Evolutionary conservation across 2,113 vertebrate species (phyloP).

Genomic region (Setophaga kirtlandii): DNA sequence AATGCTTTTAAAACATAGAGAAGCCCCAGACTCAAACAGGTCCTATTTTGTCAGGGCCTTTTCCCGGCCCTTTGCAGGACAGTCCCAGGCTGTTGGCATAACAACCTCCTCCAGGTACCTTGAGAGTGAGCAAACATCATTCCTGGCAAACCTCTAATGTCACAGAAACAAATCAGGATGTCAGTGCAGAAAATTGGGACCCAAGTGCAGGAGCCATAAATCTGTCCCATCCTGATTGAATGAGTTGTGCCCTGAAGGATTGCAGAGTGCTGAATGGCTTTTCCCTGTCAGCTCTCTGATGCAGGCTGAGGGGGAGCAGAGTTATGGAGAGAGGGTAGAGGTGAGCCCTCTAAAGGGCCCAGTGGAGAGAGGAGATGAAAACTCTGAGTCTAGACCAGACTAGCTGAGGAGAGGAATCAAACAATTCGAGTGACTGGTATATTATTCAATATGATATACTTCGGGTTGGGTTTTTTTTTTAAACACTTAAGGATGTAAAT

Average conservation of each 20-base stretch:
- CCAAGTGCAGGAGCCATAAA: slow-evolving; percentile 40
- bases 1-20: neutral
- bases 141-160: slow-evolving; percentile 19
- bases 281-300: neutral
- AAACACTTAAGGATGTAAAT: neutral
- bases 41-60: neutral
- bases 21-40: neutral
- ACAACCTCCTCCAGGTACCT: neutral
- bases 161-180: slow-evolving; percentile 68
- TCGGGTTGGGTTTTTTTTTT: neutral
- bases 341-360: neutral
- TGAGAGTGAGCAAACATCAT: neutral
- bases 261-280: slow-evolving; percentile 39
- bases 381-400: neutral
- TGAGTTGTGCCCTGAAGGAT: slow-evolving; percentile 51
- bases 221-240: slow-evolving; percentile 49
- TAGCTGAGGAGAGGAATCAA: neutral
- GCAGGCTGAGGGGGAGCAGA: neutral
- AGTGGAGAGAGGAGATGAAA: neutral
- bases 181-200: slow-evolving; percentile 61
- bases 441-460: slow-evolving; percentile 13
- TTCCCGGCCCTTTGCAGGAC: neutral
- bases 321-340: neutral
- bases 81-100: neutral
- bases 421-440: neutral